These are phyloP conservation scores for Drosophila grimshawi DNA, from an alignment of 1,140 invertebrate species.

Conservation along the genomic window DNA sequence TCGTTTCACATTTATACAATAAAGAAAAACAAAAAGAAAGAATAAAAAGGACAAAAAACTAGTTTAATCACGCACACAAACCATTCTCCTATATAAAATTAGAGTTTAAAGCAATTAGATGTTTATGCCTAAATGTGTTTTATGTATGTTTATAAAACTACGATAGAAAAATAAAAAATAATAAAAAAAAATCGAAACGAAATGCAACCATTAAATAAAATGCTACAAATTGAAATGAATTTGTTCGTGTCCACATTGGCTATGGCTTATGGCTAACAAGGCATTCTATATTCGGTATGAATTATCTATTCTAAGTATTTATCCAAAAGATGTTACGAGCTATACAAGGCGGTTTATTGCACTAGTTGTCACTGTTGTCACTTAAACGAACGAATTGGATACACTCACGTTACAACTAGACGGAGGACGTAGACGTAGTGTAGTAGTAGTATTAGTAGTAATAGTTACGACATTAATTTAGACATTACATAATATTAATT, in stretches of 20 bases:
- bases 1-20: conserved; percentile 19
- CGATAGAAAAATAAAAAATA: conserved; percentile 10
- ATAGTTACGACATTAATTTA: conserved; percentile 18
- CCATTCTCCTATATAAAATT: conserved; percentile 10
- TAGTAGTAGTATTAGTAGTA: no score
- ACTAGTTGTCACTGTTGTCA: not conserved
- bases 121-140: not conserved
- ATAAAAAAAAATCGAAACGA: not conserved
- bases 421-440: conserved; percentile 19
- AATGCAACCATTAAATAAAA: conserved; percentile 11
- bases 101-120: not conserved
- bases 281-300: not conserved
- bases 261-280: conserved; percentile 13
- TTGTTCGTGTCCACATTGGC: not conserved
- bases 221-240: not conserved
- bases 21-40: not conserved
- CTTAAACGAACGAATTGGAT: conserved; percentile 3
- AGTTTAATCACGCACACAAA: conserved; percentile 33
- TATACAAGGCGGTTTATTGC: conserved; percentile 40
- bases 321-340: conserved; percentile 12
- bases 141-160: conserved; percentile 42
- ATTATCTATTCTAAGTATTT: conserved; percentile 6
- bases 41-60: not conserved
- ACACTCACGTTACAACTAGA: conserved; percentile 10
- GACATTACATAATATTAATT: conserved; percentile 16